Conservation (phyloP, 2,113 vertebrate species). For the Tachuris rubrigastra region DNA sequence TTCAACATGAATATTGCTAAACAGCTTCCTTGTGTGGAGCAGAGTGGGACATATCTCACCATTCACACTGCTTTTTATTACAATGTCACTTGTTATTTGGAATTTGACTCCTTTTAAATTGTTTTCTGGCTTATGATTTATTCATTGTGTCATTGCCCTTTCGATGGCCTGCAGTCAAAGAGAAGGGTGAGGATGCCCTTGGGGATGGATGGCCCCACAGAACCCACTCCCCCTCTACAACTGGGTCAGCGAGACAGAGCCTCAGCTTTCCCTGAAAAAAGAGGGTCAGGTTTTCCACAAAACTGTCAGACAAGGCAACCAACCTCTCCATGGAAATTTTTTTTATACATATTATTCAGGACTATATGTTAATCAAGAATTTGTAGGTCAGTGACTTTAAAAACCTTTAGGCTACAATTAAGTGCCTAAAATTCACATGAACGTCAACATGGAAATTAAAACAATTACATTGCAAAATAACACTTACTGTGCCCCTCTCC, state of each 20-base stretch:
- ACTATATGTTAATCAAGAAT: not conserved
- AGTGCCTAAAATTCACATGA: not conserved
- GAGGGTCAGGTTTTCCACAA: not conserved
- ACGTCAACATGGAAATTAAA: conserved; percentile 4
- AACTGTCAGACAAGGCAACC: not conserved
- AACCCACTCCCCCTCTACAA: accelerated
- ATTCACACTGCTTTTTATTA: not conserved
- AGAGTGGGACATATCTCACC: not conserved
- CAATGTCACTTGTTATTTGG: not conserved
- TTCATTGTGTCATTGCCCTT: not conserved
- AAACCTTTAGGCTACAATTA: conserved; percentile 8
- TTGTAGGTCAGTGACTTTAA: not conserved
- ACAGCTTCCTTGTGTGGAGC: not conserved
- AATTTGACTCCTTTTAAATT: not conserved
- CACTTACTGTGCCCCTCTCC: not conserved
- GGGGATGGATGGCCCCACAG: not conserved
- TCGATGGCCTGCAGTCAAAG: not conserved
- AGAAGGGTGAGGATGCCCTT: not conserved
- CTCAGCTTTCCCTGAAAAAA: not conserved
- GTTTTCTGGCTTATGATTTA: not conserved
- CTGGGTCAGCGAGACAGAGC: accelerated
- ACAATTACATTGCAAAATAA: not conserved
- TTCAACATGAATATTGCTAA: not conserved
- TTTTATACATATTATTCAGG: not conserved
- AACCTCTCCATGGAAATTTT: not conserved